Base-by-base conservation (phyloP, 1,140 invertebrate species). In the Ceratosolen fusciceps region DNA sequence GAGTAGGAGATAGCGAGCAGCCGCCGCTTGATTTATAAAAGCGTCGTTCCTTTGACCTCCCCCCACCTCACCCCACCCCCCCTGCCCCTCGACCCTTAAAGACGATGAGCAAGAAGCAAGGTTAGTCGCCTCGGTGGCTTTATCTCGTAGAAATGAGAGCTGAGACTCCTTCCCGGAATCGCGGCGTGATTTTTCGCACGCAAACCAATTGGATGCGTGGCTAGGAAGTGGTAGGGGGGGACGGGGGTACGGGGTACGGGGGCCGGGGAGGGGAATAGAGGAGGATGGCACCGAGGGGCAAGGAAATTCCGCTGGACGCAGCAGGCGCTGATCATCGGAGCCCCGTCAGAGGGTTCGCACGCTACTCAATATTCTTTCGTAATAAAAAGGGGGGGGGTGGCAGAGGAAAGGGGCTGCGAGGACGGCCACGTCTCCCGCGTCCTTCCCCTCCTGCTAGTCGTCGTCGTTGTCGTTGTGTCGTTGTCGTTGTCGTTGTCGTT, bases 361-460 rank as follows among this genome's bases (percentile, higher is more conserved):
- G 90, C 87, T 90, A 89, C 88, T 90, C 89, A 88, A 90, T 90
- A 89, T 85, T 80, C 76, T 79, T 82, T 83, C 83, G 85, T 83
- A 88, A 89, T 89, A 88, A 89, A 84, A n/a, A 19, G 37, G 43
- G n/a, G n/a, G 65, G 3, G 37, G 67, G 19, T 31, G n/a, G 67
- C 2, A 1, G 21, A 31, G 31, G 60, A 60, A n/a, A n/a, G n/a
- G n/a, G 12, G 26, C 1, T 10, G 14, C n/a, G n/a, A n/a, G n/a
- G n/a, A n/a, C n/a, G n/a, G n/a, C n/a, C n/a, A n/a, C n/a, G n/a
- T n/a, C n/a, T n/a, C n/a, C n/a, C n/a, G n/a, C n/a, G 12, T 29
- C 58, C 26, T 26, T 21, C 3, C 14, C 49, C 2, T 21, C 49
- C 2, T 21, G 2, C 2, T 21, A 3, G 2, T 52, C 19, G 19